phyloP scores from a whole-genome alignment of 2,113 vertebrate genomes.

The Calidris pugnax region DNA sequence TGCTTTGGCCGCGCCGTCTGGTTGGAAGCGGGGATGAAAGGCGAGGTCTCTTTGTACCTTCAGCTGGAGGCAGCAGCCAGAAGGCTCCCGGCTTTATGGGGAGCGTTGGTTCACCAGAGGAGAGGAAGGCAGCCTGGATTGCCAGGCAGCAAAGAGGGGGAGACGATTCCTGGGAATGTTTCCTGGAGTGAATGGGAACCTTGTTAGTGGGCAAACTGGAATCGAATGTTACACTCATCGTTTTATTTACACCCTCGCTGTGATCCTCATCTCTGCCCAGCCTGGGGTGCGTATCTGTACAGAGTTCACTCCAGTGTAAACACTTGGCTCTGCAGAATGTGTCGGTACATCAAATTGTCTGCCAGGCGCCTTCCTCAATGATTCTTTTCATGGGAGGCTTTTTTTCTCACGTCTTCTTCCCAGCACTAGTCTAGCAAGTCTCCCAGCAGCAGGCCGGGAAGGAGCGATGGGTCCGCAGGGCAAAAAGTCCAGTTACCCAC shows the following conservation, averaged over 20 bases:
- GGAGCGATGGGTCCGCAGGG: background rate
- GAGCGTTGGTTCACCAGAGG: background rate
- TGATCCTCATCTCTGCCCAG: background rate
- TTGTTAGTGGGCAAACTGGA: constrained; percentile 14
- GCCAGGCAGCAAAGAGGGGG: background rate
- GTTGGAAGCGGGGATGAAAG: background rate
- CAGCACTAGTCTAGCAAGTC: background rate
- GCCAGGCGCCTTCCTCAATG: background rate
- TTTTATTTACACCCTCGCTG: background rate
- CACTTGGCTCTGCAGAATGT: background rate
- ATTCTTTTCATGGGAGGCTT: background rate
- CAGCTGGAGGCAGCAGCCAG: fast-evolving
- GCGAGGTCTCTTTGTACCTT: background rate
- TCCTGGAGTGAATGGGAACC: background rate
- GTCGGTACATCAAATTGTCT: background rate
- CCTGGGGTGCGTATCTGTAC: background rate
- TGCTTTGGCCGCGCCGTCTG: background rate
- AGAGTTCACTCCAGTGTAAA: background rate
- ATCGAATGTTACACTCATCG: background rate
- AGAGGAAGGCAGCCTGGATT: background rate
- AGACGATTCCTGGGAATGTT: constrained; percentile 25
- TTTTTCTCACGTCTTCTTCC: background rate
- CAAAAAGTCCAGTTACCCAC: background rate
- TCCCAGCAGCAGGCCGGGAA: background rate
- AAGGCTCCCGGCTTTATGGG: background rate